phyloP scores from a whole-genome alignment of 2,797 vertebrate genomes.

The Chaetodon trifasciatus region DNA sequence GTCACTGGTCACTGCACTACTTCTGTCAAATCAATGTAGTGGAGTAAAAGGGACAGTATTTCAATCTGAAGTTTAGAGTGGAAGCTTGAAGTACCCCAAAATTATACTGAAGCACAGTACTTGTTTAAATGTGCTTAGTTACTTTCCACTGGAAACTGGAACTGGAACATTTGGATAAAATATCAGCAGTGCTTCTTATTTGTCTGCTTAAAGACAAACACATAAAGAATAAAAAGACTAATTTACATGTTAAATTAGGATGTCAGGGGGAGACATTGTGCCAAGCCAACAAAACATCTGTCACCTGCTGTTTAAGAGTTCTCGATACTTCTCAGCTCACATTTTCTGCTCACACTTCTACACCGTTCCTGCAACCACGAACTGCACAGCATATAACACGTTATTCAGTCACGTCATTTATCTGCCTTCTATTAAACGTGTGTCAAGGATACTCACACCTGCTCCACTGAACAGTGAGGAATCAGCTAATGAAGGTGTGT shows the following conservation, averaged over 20 bases:
- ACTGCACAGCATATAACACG: conserved; percentile 4
- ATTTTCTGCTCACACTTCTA: conserved; percentile 5
- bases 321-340: not conserved
- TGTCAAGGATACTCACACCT: conserved; percentile 59
- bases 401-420: conserved; percentile 26
- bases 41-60: not conserved
- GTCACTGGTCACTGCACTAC: too few species aligned
- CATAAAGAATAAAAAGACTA: not conserved
- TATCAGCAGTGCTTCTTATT: not conserved
- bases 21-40: not conserved
- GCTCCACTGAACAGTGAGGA: conserved; percentile 43
- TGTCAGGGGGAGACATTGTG: not conserved
- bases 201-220: not conserved
- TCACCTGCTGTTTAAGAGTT: not conserved
- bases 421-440: conserved; percentile 40
- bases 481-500: conserved; percentile 55
- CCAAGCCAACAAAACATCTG: not conserved
- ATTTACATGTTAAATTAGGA: not conserved
- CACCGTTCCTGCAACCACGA: not conserved
- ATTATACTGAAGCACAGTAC: not conserved
- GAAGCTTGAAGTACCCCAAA: not conserved
- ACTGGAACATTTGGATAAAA: not conserved
- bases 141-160: too few species aligned
- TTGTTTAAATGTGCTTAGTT: not conserved
- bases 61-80: not conserved